A percentile compares a stretch with the other conserved stretches of the same genome.
Evolutionary conservation across 2,113 vertebrate species (phyloP).

Genomic region (Odobenus rosmarus): DNA sequence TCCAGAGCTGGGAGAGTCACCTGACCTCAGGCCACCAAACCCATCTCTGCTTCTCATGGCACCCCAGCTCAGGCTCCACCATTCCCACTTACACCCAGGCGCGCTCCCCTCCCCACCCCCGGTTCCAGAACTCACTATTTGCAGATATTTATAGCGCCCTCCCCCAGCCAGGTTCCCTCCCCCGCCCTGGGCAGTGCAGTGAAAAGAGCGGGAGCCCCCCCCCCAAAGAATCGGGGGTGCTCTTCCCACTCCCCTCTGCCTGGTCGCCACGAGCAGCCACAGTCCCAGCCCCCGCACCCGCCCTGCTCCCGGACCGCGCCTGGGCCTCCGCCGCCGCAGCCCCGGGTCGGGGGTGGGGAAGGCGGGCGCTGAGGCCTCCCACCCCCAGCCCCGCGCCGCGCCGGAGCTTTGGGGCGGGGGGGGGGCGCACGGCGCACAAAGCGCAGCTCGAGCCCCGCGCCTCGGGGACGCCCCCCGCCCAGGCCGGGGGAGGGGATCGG

Average conservation of each 20-base stretch:
- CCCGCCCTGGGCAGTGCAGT: conserved; percentile 55
- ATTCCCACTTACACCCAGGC: neutral
- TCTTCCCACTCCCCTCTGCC: neutral
- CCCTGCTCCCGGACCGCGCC: conserved; percentile 51
- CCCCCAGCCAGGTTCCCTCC: conserved; percentile 68
- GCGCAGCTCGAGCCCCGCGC: conserved; percentile 25
- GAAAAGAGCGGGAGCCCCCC: conserved; percentile 16
- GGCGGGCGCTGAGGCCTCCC: conserved; percentile 55
- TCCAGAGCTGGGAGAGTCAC: neutral
- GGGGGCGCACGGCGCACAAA: conserved; percentile 65
- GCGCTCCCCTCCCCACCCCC: conserved; percentile 33
- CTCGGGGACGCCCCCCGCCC: conserved; percentile 12
- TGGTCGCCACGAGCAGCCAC: neutral
- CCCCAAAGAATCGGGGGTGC: neutral
- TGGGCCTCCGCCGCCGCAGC: conserved; percentile 65
- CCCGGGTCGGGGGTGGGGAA: conserved; percentile 39
- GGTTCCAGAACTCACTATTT: conserved; percentile 76
- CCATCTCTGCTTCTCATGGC: neutral
- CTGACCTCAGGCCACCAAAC: neutral
- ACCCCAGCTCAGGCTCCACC: neutral
- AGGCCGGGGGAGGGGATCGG: neutral
- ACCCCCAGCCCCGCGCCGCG: conserved; percentile 24
- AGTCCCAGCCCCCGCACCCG: neutral
- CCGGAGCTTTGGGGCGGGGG: neutral
- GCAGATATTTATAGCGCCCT: conserved; percentile 77